Percentiles rank a stretch among this genome's conserved stretches.
Evolutionary conservation across 2,888 invertebrate genomes (phyloP).

Genomic region (Rotaria magnacalcarata): DNA sequence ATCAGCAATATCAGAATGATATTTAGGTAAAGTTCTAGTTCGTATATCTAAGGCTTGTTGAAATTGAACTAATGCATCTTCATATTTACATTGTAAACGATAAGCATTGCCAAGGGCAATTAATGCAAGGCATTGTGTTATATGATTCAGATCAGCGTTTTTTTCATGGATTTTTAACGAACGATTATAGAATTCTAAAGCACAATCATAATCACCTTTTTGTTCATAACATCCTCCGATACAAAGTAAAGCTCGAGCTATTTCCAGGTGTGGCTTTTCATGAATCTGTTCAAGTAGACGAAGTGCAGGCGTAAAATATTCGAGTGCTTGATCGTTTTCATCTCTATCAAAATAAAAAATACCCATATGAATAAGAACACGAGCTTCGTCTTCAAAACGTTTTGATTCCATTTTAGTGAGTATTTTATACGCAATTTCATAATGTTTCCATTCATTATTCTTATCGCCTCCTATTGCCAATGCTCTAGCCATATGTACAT

Average conservation of each 20-base stretch:
- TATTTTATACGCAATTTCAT: neutral
- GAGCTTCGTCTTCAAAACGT: neutral
- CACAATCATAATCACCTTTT: neutral
- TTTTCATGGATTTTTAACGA: neutral
- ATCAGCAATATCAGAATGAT: neutral
- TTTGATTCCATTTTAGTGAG: neutral
- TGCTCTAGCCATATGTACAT: neutral
- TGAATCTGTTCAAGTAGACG: neutral
- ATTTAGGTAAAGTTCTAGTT: neutral
- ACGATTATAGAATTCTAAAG: neutral
- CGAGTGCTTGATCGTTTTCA: neutral
- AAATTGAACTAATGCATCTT: neutral
- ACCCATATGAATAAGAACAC: neutral
- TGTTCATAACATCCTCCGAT: neutral
- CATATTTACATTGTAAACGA: neutral
- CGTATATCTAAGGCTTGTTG: neutral
- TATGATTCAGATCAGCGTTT: neutral
- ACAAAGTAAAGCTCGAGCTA: neutral
- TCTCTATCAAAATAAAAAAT: neutral
- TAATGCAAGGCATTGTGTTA: too few relatives aligned
- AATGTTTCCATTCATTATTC: neutral
- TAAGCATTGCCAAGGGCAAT: too few relatives aligned
- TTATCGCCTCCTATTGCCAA: neutral
- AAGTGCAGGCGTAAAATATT: neutral
- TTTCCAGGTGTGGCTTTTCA: neutral